Evolutionary conservation across 2,888 invertebrate genomes (phyloP).

Genomic region (Furcula furcula): DNA sequence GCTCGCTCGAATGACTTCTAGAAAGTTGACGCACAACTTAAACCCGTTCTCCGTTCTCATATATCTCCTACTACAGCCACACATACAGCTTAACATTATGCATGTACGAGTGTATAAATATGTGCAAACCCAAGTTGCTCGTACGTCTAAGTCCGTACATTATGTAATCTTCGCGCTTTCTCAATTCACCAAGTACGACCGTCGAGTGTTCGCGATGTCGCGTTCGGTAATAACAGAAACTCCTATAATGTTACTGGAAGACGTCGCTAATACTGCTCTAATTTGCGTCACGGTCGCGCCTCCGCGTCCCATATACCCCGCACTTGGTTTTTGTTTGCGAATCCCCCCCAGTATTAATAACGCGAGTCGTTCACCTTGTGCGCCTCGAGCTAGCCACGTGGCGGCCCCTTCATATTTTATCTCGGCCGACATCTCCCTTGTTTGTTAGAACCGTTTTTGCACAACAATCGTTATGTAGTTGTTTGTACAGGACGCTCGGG

Average conservation of each 20-base stretch:
- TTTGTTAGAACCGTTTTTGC: slow-evolving; percentile 37
- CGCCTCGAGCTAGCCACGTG: slow-evolving; percentile 43
- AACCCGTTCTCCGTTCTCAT: no score
- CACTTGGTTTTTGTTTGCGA: slow-evolving; percentile 40
- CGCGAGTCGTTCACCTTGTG: slow-evolving; percentile 58
- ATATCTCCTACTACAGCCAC: no score
- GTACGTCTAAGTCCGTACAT: slow-evolving; percentile 42
- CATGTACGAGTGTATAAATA: no score
- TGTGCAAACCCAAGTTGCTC: no score
- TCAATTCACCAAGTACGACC: slow-evolving; percentile 46
- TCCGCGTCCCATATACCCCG: slow-evolving; percentile 35
- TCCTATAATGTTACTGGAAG: slow-evolving; percentile 52
- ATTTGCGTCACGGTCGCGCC: slow-evolving; percentile 45
- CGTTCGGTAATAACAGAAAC: slow-evolving; percentile 52
- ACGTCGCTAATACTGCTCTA: slow-evolving; percentile 49
- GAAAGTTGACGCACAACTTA: slow-evolving; percentile 50
- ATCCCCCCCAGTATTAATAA: slow-evolving; percentile 40
- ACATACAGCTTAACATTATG: no score
- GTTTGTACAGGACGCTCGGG: slow-evolving; percentile 35
- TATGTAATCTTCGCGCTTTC: slow-evolving; percentile 53
- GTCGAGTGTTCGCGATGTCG: slow-evolving; percentile 43
- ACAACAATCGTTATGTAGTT: slow-evolving; percentile 42
- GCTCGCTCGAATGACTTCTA: slow-evolving; percentile 49
- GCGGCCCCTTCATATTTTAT: slow-evolving; percentile 36
- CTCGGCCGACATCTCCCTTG: slow-evolving; percentile 25